These are phyloP conservation scores for Rhynchotus rufescens DNA, from an alignment of 2,797 vertebrate species.

Conservation along the genomic window DNA sequence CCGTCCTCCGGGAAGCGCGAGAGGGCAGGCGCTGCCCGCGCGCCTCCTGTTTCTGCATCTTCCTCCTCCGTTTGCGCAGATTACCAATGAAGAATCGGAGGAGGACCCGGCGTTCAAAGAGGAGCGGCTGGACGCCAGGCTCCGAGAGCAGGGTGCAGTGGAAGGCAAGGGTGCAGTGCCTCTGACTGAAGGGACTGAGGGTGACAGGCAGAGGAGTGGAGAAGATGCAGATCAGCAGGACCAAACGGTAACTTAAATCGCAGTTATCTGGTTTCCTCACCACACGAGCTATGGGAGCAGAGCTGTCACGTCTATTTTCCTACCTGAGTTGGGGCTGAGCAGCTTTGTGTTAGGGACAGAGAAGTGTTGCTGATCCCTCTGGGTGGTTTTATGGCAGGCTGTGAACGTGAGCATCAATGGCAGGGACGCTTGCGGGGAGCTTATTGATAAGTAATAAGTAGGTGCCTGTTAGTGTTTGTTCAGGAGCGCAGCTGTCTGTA, in stretches of 20 bases:
- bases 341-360: background rate
- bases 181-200: background rate
- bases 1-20: accelerated
- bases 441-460: background rate
- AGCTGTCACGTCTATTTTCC: background rate
- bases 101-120: slow-evolving; percentile 65
- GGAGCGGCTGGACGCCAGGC: slow-evolving; percentile 37
- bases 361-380: background rate
- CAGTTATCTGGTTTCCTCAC: background rate
- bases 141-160: background rate
- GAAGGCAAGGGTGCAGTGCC: background rate
- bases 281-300: accelerated
- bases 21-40: background rate
- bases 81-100: slow-evolving; percentile 60
- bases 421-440: accelerated
- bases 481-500: background rate
- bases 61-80: slow-evolving; percentile 69
- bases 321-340: accelerated
- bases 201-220: slow-evolving; percentile 3
- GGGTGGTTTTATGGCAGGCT: background rate
- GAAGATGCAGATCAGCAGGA: slow-evolving; percentile 52
- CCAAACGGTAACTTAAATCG: background rate
- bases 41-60: background rate
- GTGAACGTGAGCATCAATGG: background rate
- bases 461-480: background rate